phyloP scores from a whole-genome alignment of 2,797 vertebrate species.

The Coendou prehensilis region DNA sequence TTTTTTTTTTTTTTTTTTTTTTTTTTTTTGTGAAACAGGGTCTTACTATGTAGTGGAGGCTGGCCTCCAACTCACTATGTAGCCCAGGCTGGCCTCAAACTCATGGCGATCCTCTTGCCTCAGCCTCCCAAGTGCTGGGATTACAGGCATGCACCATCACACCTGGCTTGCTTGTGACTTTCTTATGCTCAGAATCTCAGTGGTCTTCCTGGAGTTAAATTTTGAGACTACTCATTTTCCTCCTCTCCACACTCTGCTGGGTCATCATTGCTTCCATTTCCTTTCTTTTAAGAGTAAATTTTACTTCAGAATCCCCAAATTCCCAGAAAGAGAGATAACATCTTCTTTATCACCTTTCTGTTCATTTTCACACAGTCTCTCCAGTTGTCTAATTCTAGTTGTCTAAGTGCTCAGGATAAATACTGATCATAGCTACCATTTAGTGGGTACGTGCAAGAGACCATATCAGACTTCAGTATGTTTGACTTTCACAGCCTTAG shows the following conservation, averaged over 20 bases:
- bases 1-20: too few relatives aligned
- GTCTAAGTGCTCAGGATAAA: neutral
- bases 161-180: neutral
- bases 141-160: too few relatives aligned
- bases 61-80: too few relatives aligned
- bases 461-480: neutral
- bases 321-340: neutral
- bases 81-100: too few relatives aligned
- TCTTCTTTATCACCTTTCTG: neutral
- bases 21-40: too few relatives aligned
- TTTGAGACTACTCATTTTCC: neutral
- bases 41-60: too few relatives aligned
- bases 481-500: fast-evolving
- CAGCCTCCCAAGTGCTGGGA: too few relatives aligned
- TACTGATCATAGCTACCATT: neutral
- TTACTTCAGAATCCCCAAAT: neutral
- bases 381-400: neutral
- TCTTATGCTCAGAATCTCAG: neutral
- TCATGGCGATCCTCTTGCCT: too few relatives aligned
- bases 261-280: neutral
- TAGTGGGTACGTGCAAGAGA: neutral
- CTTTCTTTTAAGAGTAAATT: neutral
- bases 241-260: neutral
- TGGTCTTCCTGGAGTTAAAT: neutral
- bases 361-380: neutral